A percentile compares a stretch with the other conserved stretches of the same genome.
phyloP scores from a whole-genome alignment of 2,113 vertebrate species.

The Elaphurus davidianus region DNA sequence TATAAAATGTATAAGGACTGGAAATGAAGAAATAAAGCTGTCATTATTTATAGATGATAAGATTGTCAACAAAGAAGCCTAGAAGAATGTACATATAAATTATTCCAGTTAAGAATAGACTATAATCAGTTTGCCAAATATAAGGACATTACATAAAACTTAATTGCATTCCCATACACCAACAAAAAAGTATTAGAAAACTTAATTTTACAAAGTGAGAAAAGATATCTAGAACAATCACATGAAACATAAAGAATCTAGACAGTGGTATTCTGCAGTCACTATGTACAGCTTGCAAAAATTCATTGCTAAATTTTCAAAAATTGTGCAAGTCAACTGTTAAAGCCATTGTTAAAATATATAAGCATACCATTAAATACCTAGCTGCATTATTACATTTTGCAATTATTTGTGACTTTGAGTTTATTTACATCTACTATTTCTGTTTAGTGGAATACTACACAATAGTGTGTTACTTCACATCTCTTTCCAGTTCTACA shows the following conservation, averaged over 20 bases:
- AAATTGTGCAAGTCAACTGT: not conserved
- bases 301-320: not conserved
- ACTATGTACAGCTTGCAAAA: not conserved
- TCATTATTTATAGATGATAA: not conserved
- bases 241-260: not conserved
- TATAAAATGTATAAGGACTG: not conserved
- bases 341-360: not conserved
- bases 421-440: not conserved
- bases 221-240: not conserved
- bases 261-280: not conserved
- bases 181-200: conserved; percentile 18
- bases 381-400: not conserved
- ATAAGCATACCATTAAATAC: not conserved
- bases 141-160: not conserved
- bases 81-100: not conserved
- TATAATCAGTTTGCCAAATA: not conserved
- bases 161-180: not conserved
- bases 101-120: not conserved
- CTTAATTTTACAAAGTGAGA: not conserved
- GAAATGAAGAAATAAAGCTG: not conserved
- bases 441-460: not conserved
- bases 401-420: not conserved
- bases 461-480: not conserved
- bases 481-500: not conserved
- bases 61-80: not conserved